Conservation (phyloP, 2,888 invertebrate genomes). For the Leucoma salicis region DNA sequence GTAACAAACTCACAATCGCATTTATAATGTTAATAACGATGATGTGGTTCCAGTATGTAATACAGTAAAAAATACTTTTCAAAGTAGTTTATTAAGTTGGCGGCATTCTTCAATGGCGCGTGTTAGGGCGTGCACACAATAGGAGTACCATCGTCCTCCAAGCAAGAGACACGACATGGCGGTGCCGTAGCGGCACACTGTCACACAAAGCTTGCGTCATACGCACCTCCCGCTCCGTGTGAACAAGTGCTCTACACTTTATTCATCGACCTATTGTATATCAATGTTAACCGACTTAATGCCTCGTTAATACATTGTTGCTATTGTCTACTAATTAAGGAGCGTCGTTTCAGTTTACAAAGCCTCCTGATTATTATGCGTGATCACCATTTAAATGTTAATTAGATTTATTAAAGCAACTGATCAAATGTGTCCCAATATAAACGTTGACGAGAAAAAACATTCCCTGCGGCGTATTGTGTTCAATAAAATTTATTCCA, state of each 20-base stretch:
- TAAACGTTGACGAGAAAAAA: constrained; percentile 47
- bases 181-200: constrained; percentile 1
- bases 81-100: constrained; percentile 2
- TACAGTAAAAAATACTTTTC: constrained; percentile 1
- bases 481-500: constrained; percentile 37
- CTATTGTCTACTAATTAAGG: constrained; percentile 75
- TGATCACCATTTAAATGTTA: constrained; percentile 80
- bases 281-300: constrained; percentile 58
- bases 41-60: too few relatives aligned
- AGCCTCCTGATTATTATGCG: constrained; percentile 78
- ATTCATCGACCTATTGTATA: constrained; percentile 40
- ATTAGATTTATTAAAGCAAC: constrained; percentile 74
- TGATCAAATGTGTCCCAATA: constrained; percentile 60
- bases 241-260: constrained; percentile 58
- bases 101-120: constrained; percentile 18
- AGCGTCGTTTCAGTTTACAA: constrained; percentile 64
- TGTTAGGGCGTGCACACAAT: constrained; percentile 14
- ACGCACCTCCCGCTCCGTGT: constrained; percentile 41
- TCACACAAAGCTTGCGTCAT: constrained; percentile 46
- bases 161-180: constrained; percentile 9
- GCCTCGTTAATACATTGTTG: constrained; percentile 58
- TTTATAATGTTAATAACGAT: too few relatives aligned
- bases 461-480: constrained; percentile 33
- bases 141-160: constrained; percentile 18
- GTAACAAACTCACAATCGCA: too few relatives aligned